Base-by-base conservation (phyloP, 2,797 vertebrate genomes). In the Halcyon badia region DNA sequence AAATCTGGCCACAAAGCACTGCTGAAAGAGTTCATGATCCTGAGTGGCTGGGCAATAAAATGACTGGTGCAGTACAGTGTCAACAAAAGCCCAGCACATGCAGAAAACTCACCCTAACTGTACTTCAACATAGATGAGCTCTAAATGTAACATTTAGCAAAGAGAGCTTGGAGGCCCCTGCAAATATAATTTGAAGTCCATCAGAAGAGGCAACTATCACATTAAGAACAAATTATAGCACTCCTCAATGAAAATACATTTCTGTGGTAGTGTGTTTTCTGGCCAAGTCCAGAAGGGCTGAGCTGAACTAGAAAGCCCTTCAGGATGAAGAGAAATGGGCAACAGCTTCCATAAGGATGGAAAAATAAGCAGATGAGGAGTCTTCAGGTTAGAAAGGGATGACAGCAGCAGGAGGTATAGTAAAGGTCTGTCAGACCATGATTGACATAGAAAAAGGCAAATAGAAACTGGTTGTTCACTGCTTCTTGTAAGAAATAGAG, bases 1-100 rank as follows among this genome's bases (percentile, higher is more conserved):
- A 51, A 83, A 91, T 49, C 49, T 69, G 76, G 41, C 90, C 69
- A 71, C 88, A 77, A 84, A 90, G 66, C 52, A 17, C 33, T 75
- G 76, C 73, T 0, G 5, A 64, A 85, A 52, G 54, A 68, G 69
- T 33, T 75, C 30, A 5, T 1, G 25, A 60, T 83, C 71, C 82
- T 0, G 9, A 73, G 71, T 10, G 58, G 41, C 62, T 44, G 57
- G 64, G 68, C 80, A 68, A 56, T 69, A 82, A 83, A 87, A 81
- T 14, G 80, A 52, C 49, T 54, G 72, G 71, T 21, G 65, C n/a
- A 76, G 49, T 31, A 70, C 88, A 51, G 46, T 1, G 51, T 84
- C 92, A 87, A 84, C 83, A 87, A 41, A 72, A 79, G 62, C 77
- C 72, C 16, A 89, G 80, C 48, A 46, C 24, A 4, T 18, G 52